These are phyloP conservation scores for Hipposideros armiger DNA, from an alignment of 2,113 vertebrate species.

Conservation along the genomic window DNA sequence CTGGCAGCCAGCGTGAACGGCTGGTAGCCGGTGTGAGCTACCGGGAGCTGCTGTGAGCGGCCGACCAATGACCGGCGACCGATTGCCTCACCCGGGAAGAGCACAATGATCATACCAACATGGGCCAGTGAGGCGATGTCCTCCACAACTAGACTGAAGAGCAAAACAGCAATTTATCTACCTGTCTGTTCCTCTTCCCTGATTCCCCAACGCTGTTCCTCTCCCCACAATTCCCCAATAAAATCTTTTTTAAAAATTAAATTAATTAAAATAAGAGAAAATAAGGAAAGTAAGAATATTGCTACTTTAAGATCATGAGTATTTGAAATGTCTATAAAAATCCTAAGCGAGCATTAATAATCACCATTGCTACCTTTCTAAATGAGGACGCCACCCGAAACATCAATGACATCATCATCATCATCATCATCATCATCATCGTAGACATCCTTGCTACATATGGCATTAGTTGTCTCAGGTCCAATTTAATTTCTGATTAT, in stretches of 20 bases:
- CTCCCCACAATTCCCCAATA: too few species aligned
- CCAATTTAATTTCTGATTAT: constrained; percentile 60
- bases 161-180: too few species aligned
- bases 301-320: neutral
- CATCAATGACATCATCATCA: neutral
- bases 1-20: too few species aligned
- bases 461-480: neutral
- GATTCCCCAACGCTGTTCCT: too few species aligned
- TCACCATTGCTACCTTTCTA: neutral
- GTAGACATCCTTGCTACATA: constrained; percentile 52
- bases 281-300: constrained; percentile 19
- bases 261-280: neutral
- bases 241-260: neutral
- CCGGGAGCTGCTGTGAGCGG: too few species aligned
- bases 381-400: neutral
- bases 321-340: neutral
- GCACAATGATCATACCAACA: too few species aligned
- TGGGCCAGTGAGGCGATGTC: too few species aligned
- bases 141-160: too few species aligned
- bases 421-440: neutral
- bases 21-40: too few species aligned
- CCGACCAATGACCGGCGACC: too few species aligned
- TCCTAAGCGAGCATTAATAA: neutral
- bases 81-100: too few species aligned
- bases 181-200: too few species aligned